Evolutionary conservation across 2,797 vertebrate genomes (phyloP).

Genomic region (Staurois parvus): DNA sequence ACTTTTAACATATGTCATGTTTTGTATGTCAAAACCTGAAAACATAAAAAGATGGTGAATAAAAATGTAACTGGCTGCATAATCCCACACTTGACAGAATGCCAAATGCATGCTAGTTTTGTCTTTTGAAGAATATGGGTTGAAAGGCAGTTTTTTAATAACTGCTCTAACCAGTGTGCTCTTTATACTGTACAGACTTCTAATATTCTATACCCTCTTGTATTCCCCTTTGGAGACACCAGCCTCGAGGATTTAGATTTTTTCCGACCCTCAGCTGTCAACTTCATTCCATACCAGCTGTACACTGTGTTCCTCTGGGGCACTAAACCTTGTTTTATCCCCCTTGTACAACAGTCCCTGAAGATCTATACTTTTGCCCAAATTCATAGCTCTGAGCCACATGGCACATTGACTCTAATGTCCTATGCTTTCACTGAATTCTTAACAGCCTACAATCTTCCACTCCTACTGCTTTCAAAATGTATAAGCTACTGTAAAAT

Average conservation of each 20-base stretch:
- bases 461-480: slow-evolving; percentile 7
- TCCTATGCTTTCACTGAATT: slow-evolving; percentile 9
- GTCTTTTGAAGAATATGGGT: slow-evolving; percentile 9
- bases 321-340: slow-evolving; percentile 37
- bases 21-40: background rate
- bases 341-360: slow-evolving; percentile 28
- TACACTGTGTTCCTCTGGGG: slow-evolving; percentile 29
- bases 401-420: slow-evolving; percentile 8
- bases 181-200: slow-evolving; percentile 7
- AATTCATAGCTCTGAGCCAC: slow-evolving; percentile 17
- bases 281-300: slow-evolving; percentile 26
- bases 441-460: background rate
- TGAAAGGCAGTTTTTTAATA: slow-evolving; percentile 39
- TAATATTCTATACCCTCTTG: slow-evolving; percentile 17
- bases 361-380: slow-evolving; percentile 29
- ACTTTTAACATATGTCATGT: background rate
- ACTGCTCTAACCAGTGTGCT: slow-evolving; percentile 1
- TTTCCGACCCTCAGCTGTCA: slow-evolving; percentile 38
- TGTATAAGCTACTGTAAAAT: background rate
- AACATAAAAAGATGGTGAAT: no score
- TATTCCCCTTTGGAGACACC: slow-evolving; percentile 15
- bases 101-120: slow-evolving; percentile 26
- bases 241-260: slow-evolving; percentile 43
- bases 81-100: slow-evolving; percentile 2
- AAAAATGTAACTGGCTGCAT: background rate